Base-by-base conservation (phyloP, 2,888 invertebrate genomes). In the Caenorhabditis sp. region DNA sequence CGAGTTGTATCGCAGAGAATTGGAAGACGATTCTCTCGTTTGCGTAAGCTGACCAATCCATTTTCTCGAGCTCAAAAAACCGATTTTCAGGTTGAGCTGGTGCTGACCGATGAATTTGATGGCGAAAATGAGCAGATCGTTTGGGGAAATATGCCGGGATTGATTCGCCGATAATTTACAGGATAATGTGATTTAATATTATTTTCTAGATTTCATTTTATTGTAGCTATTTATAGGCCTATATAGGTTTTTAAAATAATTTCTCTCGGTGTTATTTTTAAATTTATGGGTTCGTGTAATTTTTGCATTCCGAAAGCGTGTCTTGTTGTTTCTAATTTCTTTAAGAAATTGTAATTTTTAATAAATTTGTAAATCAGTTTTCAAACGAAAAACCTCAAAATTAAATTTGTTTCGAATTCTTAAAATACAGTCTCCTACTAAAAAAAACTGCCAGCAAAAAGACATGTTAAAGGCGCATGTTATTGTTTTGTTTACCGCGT, bases 121-220 rank as follows among this genome's bases (percentile, higher is more conserved):
- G 65, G 37, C 5, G 74, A 51, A 18, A 51, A 53, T 18, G 69
- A 60, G 15, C 51, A 64, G 2, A 67, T 61, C 18, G 35, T 76
- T 13, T 81, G 81, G 81, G 81, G 81, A 44, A 70, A 55, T n/a
- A 81, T 81, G 81, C 81, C 76, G 3, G 81, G 81, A 67, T 53
- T 70, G 3, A 22, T 81, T 44, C 70, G 55, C 9, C 70, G 76
- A 26, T 81, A 61, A 71, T 50, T 65, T n/a, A n/a, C n/a, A n/a
- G n/a, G n/a, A n/a, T n/a, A n/a, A n/a, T n/a, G n/a, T n/a, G n/a
- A n/a, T n/a, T n/a, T n/a, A n/a, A n/a, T n/a, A n/a, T n/a, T n/a
- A n/a, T n/a, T n/a, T n/a, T n/a, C n/a, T n/a, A n/a, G n/a, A n/a
- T n/a, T n/a, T n/a, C n/a, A 20, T 56, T 62, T 53, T 24, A 15